A percentile compares a stretch with the other conserved stretches of the same genome.
These are phyloP conservation scores for Cephus pygmeus DNA, from an alignment of 2,888 invertebrate genomes.

Conservation along the genomic window DNA sequence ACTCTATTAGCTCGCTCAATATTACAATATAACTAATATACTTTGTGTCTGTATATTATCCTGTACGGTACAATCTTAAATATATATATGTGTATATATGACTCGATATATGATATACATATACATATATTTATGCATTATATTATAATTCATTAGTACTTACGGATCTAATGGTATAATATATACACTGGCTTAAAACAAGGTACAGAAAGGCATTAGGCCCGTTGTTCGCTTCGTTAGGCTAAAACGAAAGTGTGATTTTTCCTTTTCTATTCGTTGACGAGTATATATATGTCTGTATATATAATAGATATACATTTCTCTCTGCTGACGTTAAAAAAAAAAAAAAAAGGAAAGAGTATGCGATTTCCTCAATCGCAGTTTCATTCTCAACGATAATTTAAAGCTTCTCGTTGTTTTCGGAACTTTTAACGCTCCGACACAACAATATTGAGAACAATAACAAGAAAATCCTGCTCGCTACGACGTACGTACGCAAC, in stretches of 20 bases:
- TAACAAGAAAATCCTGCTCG: background rate
- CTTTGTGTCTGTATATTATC: constrained; percentile 23
- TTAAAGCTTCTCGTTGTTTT: constrained; percentile 15
- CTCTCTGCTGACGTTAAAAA: background rate
- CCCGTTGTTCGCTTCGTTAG: constrained; percentile 54
- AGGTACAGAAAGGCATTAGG: constrained; percentile 59
- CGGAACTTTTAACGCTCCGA: constrained; percentile 5
- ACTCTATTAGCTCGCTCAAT: constrained; percentile 26
- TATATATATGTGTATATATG: constrained; percentile 25
- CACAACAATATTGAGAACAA: background rate
- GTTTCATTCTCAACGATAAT: background rate
- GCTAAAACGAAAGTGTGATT: constrained; percentile 44
- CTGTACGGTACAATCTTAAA: constrained; percentile 29
- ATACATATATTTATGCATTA: constrained; percentile 36
- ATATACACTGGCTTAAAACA: constrained; percentile 59
- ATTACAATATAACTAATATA: constrained; percentile 53
- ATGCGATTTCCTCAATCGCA: background rate
- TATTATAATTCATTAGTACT: constrained; percentile 38
- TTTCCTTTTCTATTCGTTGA: constrained; percentile 26
- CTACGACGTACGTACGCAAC: background rate
- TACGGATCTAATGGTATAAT: constrained; percentile 53
- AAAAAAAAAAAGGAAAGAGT: constrained; percentile 7
- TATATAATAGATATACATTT: background rate
- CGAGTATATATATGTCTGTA: constrained; percentile 11
- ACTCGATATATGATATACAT: constrained; percentile 28